Percentiles rank a stretch among this genome's conserved stretches.
These are phyloP conservation scores for Nannobrachium achirus DNA, from an alignment of 2,113 vertebrate genomes.

Conservation along the genomic window DNA sequence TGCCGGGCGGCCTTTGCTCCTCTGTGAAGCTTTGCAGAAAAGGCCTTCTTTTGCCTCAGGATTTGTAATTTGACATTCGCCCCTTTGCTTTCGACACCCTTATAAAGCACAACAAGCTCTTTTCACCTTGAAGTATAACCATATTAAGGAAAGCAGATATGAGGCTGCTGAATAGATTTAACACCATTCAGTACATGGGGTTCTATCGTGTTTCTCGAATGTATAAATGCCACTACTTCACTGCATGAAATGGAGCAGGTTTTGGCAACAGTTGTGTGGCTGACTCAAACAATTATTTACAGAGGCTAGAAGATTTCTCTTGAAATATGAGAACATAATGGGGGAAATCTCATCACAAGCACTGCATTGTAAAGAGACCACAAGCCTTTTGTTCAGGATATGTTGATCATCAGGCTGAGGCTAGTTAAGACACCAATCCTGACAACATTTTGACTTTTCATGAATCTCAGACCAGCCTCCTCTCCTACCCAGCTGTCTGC, in stretches of 20 bases:
- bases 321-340: constrained; percentile 19
- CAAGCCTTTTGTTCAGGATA: background rate
- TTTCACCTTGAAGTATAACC: background rate
- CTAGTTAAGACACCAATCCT: constrained; percentile 53
- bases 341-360: constrained; percentile 29
- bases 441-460: constrained; percentile 39
- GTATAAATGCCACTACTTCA: background rate
- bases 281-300: constrained; percentile 36
- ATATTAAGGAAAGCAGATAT: background rate
- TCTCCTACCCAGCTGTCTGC: constrained; percentile 33
- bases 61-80: constrained; percentile 12
- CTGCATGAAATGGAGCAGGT: constrained; percentile 4
- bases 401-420: constrained; percentile 25
- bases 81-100: background rate
- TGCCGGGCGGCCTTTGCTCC: constrained; percentile 3
- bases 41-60: background rate
- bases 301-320: constrained; percentile 32
- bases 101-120: background rate
- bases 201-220: background rate
- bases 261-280: constrained; percentile 20
- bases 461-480: constrained; percentile 47
- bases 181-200: background rate
- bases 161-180: background rate
- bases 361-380: constrained; percentile 30
- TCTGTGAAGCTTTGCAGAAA: background rate